phyloP scores from a whole-genome alignment of 2,888 invertebrate species.

The Antheraea yamamai region DNA sequence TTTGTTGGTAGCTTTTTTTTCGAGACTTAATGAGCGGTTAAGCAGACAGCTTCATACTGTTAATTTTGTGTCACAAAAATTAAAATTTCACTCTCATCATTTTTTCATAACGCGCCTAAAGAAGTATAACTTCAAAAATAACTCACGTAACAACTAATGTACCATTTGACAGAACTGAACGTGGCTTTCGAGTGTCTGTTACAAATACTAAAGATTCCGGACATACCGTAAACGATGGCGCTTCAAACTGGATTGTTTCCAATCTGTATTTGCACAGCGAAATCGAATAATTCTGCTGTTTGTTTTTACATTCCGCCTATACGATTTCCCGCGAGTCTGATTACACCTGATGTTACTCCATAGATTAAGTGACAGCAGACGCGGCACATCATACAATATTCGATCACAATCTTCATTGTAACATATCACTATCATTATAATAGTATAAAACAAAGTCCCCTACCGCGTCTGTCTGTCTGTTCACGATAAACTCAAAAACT shows the following conservation, averaged over 20 bases:
- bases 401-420: too few species aligned
- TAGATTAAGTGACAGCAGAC: not conserved
- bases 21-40: too few species aligned
- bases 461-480: too few species aligned
- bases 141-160: not conserved
- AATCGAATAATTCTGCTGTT: not conserved
- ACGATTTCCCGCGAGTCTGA: not conserved
- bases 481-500: too few species aligned
- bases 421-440: too few species aligned
- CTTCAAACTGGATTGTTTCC: not conserved
- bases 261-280: not conserved
- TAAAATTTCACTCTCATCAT: too few species aligned
- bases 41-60: too few species aligned
- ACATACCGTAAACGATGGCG: not conserved
- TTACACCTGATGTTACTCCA: not conserved
- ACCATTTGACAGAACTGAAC: not conserved
- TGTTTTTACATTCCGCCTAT: not conserved
- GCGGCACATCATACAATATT: not conserved
- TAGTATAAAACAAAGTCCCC: too few species aligned
- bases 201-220: not conserved
- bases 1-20: too few species aligned
- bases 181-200: not conserved
- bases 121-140: too few species aligned
- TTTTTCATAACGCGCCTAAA: too few species aligned
- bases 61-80: too few species aligned